Conservation (phyloP, 2,888 invertebrate genomes). For the Agriopis marginaria region DNA sequence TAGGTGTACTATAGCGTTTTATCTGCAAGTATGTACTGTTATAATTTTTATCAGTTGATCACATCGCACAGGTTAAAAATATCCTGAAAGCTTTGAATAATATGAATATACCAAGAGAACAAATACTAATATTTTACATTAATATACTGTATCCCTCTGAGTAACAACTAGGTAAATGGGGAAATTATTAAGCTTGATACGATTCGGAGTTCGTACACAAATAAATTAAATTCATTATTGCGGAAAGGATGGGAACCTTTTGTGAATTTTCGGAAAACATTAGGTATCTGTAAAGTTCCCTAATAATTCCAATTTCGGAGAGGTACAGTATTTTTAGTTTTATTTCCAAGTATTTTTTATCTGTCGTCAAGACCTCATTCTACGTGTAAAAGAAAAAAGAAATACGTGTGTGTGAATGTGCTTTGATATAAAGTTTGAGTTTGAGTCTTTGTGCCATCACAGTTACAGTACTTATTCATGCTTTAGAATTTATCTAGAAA, state of each 20-base stretch:
- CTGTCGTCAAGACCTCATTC: conserved; percentile 11
- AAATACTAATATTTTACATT: not conserved
- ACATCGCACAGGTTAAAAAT: not conserved
- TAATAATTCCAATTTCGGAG: conserved; percentile 8
- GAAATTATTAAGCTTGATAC: conserved; percentile 12
- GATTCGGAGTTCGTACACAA: conserved; percentile 16
- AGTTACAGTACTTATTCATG: not conserved
- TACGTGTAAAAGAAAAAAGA: too few relatives aligned
- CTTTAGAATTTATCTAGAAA: not conserved
- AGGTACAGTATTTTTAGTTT: conserved; percentile 5
- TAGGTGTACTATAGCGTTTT: too few relatives aligned
- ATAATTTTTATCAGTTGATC: not conserved
- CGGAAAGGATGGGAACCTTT: conserved; percentile 16
- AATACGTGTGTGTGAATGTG: too few relatives aligned
- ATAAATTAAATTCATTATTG: conserved; percentile 8
- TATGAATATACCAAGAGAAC: not conserved
- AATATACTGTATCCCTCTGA: not conserved
- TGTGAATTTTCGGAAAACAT: conserved; percentile 12
- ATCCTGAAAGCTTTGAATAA: not conserved
- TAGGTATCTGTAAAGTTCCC: not conserved
- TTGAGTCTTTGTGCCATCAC: too few relatives aligned
- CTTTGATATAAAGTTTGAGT: too few relatives aligned
- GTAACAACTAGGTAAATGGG: conserved; percentile 9
- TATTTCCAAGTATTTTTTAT: not conserved
- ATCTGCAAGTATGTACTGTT: not conserved